Evolutionary conservation across 2,888 invertebrate species (phyloP).

Genomic region (Marronus borbonicus): DNA sequence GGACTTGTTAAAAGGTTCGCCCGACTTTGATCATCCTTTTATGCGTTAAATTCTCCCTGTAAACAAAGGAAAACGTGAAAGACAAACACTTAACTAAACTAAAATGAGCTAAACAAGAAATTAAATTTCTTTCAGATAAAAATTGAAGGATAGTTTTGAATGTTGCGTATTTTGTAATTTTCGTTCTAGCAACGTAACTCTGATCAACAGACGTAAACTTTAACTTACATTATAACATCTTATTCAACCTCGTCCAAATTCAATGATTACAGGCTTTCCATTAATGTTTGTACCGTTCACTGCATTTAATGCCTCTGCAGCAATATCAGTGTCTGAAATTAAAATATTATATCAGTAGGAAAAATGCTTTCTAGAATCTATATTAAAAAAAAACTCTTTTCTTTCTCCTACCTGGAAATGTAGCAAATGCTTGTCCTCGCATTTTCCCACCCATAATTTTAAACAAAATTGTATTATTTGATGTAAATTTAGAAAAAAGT

Average conservation of each 20-base stretch:
- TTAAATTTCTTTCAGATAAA: no score
- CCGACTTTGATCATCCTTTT: no score
- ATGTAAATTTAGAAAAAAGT: conserved; percentile 70
- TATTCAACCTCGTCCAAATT: conserved; percentile 60
- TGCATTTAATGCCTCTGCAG: conserved; percentile 71
- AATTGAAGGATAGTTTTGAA: no score
- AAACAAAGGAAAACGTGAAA: not conserved
- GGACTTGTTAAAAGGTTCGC: no score
- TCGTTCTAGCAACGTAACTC: no score
- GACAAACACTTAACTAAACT: no score
- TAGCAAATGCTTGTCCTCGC: conserved; percentile 76
- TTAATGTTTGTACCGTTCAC: conserved; percentile 73
- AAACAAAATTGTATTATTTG: conserved; percentile 65
- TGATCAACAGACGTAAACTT: no score
- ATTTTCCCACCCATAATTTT: conserved; percentile 73
- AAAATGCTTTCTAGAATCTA: not conserved
- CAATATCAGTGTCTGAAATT: conserved; percentile 70
- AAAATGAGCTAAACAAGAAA: no score
- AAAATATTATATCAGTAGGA: conserved; percentile 17
- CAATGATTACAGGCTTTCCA: conserved; percentile 71
- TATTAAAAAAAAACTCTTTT: not conserved
- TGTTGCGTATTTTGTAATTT: no score
- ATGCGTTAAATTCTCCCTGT: no score
- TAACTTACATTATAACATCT: not conserved
- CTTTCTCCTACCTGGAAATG: conserved; percentile 70